These are phyloP conservation scores for Tragelaphus imberbis DNA, from an alignment of 2,113 vertebrate species.

Conservation along the genomic window DNA sequence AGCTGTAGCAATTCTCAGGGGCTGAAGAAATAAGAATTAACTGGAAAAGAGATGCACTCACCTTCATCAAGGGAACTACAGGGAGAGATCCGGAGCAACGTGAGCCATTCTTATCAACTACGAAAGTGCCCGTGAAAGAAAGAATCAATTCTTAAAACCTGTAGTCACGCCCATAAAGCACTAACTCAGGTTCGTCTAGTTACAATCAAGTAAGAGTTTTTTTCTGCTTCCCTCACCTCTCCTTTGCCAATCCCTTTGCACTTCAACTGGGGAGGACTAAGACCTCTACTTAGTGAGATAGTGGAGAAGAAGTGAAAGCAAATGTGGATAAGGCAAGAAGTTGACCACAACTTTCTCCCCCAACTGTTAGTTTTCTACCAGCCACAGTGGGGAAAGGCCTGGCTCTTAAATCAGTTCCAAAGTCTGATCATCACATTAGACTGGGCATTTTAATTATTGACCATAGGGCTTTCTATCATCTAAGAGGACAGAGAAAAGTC, in stretches of 20 bases:
- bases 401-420: not conserved
- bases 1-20: not conserved
- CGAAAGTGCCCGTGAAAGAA: not conserved
- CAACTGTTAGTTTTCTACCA: not conserved
- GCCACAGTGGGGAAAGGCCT: not conserved
- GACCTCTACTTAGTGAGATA: not conserved
- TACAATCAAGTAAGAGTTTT: not conserved
- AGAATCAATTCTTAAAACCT: constrained; percentile 33
- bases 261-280: not conserved
- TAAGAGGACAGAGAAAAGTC: not conserved
- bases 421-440: not conserved
- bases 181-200: not conserved
- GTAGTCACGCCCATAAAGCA: not conserved
- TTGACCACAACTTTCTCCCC: not conserved
- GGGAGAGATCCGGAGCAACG: not conserved
- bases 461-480: not conserved
- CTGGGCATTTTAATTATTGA: not conserved
- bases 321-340: not conserved
- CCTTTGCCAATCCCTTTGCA: not conserved
- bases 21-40: not conserved
- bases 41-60: constrained; percentile 13
- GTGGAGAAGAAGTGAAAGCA: constrained; percentile 1
- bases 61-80: constrained; percentile 14
- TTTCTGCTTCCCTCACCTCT: not conserved
- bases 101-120: not conserved